Conservation (phyloP, 2,888 invertebrate genomes). For the Drosophila mimetica region DNA sequence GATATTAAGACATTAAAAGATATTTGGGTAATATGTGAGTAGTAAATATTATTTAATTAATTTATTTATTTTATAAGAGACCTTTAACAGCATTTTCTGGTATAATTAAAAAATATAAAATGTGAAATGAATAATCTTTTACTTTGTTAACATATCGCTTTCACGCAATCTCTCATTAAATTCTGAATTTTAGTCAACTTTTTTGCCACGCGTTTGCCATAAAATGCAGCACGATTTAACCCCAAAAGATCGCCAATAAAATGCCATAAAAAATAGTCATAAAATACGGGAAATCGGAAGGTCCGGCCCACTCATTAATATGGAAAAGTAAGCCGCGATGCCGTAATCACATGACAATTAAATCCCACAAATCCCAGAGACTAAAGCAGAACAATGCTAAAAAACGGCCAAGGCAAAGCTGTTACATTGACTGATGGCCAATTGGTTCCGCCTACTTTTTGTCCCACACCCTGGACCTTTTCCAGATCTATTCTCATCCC, state of each 20-base stretch:
- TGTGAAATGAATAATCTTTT: too few species aligned
- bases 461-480: slow-evolving; percentile 5
- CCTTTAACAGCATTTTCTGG: too few species aligned
- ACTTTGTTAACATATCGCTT: too few species aligned
- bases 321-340: slow-evolving; percentile 32
- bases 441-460: slow-evolving; percentile 81
- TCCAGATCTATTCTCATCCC: slow-evolving; percentile 9
- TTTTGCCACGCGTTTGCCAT: slow-evolving; percentile 52
- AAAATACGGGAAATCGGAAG: slow-evolving; percentile 43
- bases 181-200: background rate
- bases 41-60: too few species aligned
- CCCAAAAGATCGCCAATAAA: slow-evolving; percentile 28
- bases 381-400: slow-evolving; percentile 47
- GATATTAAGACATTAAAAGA: background rate
- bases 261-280: slow-evolving; percentile 44
- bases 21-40: background rate
- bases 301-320: slow-evolving; percentile 70
- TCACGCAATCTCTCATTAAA: background rate
- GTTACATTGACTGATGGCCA: slow-evolving; percentile 79
- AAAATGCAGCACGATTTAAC: slow-evolving; percentile 42
- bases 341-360: slow-evolving; percentile 66
- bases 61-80: too few species aligned
- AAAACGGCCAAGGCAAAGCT: slow-evolving; percentile 50
- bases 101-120: too few species aligned
- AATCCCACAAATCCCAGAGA: slow-evolving; percentile 66